A percentile compares a stretch with the other conserved stretches of the same genome.
Evolutionary conservation across 1,140 invertebrate genomes (phyloP).

Genomic region (Aphis craccivora): DNA sequence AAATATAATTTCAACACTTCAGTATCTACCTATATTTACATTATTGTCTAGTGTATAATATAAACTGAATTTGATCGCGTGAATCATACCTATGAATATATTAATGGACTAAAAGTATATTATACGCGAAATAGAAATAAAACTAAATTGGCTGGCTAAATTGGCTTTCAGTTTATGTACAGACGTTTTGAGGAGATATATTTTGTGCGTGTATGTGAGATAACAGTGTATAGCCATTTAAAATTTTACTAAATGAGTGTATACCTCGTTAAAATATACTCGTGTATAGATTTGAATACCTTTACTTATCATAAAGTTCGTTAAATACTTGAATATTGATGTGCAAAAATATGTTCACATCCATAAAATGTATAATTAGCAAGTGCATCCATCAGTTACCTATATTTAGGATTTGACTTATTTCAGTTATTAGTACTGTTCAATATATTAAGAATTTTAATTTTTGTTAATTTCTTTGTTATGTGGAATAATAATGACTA

Average conservation of each 20-base stretch:
- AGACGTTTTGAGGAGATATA: neutral
- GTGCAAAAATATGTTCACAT: neutral
- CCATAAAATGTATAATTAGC: neutral
- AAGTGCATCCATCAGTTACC: neutral
- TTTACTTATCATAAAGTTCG: neutral
- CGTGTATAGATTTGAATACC: neutral
- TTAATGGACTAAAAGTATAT: too few species aligned
- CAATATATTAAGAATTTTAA: neutral
- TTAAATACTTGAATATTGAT: neutral
- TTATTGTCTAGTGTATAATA: neutral
- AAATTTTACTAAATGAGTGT: neutral
- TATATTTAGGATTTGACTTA: neutral
- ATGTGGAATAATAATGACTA: neutral
- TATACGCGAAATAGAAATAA: too few species aligned
- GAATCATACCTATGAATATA: neutral
- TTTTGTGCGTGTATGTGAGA: too few species aligned
- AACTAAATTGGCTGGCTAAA: too few species aligned
- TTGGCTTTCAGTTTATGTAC: too few species aligned
- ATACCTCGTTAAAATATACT: neutral
- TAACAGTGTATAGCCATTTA: neutral
- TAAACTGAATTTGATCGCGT: neutral
- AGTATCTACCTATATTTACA: neutral
- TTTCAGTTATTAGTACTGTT: neutral
- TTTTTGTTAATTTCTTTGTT: neutral
- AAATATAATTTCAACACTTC: neutral